phyloP scores from a whole-genome alignment of 2,797 vertebrate species.

The Gila robusta region DNA sequence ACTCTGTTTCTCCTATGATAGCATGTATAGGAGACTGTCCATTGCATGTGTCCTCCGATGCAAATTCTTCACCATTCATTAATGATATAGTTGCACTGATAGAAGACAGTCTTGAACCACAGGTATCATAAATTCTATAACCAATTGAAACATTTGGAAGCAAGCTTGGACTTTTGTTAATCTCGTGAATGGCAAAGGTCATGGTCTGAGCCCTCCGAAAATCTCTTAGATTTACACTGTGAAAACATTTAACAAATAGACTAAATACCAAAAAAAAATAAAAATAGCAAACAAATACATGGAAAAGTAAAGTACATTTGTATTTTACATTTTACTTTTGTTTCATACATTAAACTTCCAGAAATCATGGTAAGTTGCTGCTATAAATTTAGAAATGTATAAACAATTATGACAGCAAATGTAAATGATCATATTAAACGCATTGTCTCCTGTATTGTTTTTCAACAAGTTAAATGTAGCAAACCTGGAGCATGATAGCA shows the following conservation, averaged over 20 bases:
- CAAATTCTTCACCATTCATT: constrained; percentile 56
- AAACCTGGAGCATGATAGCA: constrained; percentile 75
- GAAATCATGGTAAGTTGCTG: neutral
- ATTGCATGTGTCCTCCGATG: neutral
- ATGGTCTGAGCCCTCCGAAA: constrained; percentile 65
- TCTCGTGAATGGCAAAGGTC: constrained; percentile 66
- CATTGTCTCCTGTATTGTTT: too few species aligned
- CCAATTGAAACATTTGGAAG: constrained; percentile 64
- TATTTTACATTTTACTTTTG: neutral
- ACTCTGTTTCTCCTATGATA: constrained; percentile 60
- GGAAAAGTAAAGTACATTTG: neutral
- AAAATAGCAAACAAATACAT: neutral
- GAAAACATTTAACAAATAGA: neutral
- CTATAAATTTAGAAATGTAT: too few species aligned
- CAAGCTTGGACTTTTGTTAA: constrained; percentile 59
- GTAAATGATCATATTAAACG: neutral
- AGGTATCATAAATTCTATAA: constrained; percentile 65
- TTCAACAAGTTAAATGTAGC: constrained; percentile 18
- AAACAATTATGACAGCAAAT: too few species aligned
- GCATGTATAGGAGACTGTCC: constrained; percentile 48
- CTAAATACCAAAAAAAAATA: neutral
- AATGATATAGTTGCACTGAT: constrained; percentile 62
- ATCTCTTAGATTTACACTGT: constrained; percentile 62
- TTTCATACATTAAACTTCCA: neutral
- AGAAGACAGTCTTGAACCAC: constrained; percentile 59